Evolutionary conservation across 2,888 invertebrate species (phyloP), one percentile per base, ranked within the genome.

Genomic region (Parascotia fuliginaria): DNA sequence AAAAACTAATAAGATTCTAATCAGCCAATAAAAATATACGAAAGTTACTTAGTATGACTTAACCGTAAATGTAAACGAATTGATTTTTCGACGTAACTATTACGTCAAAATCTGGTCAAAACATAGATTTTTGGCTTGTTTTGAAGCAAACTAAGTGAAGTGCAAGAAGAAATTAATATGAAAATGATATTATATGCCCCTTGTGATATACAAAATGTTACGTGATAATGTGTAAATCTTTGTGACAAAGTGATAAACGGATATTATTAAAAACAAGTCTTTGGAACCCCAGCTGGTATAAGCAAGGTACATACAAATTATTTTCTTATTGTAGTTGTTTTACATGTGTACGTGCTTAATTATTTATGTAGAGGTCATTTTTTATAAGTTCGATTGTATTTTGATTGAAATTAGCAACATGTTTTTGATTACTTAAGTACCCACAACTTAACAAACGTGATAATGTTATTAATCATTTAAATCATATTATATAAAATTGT

Each of bases 271-370:
- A 61, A 65, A 56, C 53, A 53, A 72, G 65, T 77, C 55, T 74
- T 70, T 74, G 56, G 77, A 75, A 73, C 64, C 74, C 83, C 84
- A 87, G 81, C 86, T 88, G 87, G 81, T 77, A 65, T 65, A 66
- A 65, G 42, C 59, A 65, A 70, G 70, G 70, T 70, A 66, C n/a
- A n/a, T n/a, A n/a, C 46, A 43, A 60, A 67, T 70, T 72, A 51
- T 72, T 53, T 6, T 29, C 16, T 39, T 46, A 11, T 65, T 24
- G 29, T 44, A 39, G 62, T 75, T 74, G 68, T 73, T 73, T 70
- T 58, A 41, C 32, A 32, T 24, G 24, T 52, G 28, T 36, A 57
- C 9, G 32, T 12, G 14, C 32, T 2, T 7, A 14, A 33, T 6
- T 15, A 33, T 6, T 33, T 38, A 34, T 13, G 7, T 47, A 22